Evolutionary conservation across 2,113 vertebrate species (phyloP).

Genomic region (Dicerorhinus sumatrensis): DNA sequence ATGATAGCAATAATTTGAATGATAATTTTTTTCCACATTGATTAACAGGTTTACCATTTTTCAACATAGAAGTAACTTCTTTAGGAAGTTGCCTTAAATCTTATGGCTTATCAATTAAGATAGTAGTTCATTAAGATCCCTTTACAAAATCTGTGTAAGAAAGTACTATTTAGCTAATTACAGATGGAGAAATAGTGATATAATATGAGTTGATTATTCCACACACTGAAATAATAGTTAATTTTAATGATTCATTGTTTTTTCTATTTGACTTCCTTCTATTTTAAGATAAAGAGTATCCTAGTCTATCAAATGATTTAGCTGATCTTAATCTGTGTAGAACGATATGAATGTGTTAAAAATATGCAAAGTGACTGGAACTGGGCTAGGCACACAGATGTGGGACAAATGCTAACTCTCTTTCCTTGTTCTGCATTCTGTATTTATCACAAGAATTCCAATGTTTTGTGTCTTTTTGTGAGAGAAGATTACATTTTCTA

Average conservation of each 20-base stretch:
- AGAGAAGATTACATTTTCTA: conserved; percentile 61
- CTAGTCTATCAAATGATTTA: neutral
- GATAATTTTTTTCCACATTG: neutral
- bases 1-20: neutral
- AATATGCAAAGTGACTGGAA: neutral
- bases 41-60: neutral
- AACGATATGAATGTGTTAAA: neutral
- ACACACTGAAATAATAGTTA: neutral
- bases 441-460: conserved; percentile 25
- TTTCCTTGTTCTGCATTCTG: neutral
- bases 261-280: conserved; percentile 22
- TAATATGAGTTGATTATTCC: neutral
- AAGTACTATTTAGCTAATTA: neutral
- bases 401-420: neutral
- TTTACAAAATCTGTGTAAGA: neutral
- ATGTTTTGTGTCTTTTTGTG: conserved; percentile 54
- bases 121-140: neutral
- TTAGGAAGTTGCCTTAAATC: neutral
- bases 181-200: neutral
- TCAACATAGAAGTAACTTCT: neutral
- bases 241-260: conserved; percentile 3
- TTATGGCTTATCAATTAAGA: conserved; percentile 26
- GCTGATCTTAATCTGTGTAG: neutral
- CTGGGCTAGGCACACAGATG: neutral
- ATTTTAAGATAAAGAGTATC: conserved; percentile 37